phyloP scores from a whole-genome alignment of 1,140 invertebrate genomes.

The Heliconius hermathena region DNA sequence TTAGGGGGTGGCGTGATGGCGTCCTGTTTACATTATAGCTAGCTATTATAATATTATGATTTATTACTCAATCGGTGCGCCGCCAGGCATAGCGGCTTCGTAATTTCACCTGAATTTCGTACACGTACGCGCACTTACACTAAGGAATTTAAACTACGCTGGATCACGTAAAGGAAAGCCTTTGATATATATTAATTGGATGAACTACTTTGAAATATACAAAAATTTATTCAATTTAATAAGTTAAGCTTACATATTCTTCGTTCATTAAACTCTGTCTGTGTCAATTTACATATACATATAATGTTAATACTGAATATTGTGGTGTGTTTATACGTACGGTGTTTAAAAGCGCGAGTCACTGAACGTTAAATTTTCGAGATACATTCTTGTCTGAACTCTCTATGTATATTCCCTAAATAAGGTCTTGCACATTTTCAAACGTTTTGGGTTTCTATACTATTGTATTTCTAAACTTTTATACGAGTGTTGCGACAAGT shows the following conservation, averaged over 20 bases:
- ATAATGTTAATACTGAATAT: neutral
- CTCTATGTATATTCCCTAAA: constrained; percentile 17
- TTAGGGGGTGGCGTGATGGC: constrained; percentile 58
- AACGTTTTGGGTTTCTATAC: neutral
- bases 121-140: constrained; percentile 57
- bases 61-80: constrained; percentile 75
- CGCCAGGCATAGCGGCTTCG: constrained; percentile 49
- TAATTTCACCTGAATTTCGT: constrained; percentile 71
- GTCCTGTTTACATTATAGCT: constrained; percentile 72
- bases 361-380: constrained; percentile 17
- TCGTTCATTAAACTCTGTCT: constrained; percentile 4
- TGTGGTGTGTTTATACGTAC: neutral
- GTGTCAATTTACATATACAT: neutral
- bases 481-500: neutral
- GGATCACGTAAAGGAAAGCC: constrained; percentile 60
- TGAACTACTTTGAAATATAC: constrained; percentile 6
- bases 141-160: constrained; percentile 71
- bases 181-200: constrained; percentile 59
- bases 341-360: constrained; percentile 1
- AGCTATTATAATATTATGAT: constrained; percentile 78
- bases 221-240: constrained; percentile 7
- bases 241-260: neutral
- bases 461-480: neutral
- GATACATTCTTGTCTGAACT: constrained; percentile 27
- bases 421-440: constrained; percentile 10